Evolutionary conservation across 2,113 vertebrate species (phyloP), one percentile per base, ranked within the genome.

Genomic region (Balaenoptera acutorostrata): DNA sequence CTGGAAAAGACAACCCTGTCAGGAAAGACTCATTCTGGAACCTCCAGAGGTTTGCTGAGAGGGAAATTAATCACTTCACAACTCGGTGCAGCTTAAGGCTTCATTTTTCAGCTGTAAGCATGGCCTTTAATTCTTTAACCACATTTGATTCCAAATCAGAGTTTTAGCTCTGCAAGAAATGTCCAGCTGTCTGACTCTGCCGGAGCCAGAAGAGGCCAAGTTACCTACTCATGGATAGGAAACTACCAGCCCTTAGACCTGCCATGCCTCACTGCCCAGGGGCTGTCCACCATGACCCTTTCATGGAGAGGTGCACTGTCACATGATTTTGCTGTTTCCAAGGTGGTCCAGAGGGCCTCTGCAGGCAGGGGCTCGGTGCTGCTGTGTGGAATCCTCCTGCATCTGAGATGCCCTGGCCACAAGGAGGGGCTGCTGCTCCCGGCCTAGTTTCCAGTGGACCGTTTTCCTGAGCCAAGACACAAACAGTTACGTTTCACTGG

Each of bases 381-480:
- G 95, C 90, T 96, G 33, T 82, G 87, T 39, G 82, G 71, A 52
- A 29, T 96, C 92, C 96, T 97, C 90, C 3, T 0, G 87, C 91
- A 77, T 97, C 96, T 57, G 46, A 96, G 49, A 44, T 69, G 95
- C 2, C 8, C 90, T 84, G 96, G 96, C 87, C 96, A 74, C 3
- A n/a, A 41, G 17, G 41, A 94, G 74, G 74, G 74, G 41, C 41
- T 49, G 77, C 80, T 31, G 77, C 95, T 96, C 72, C 66, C 20
- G 20, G 90, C 90, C 96, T 98, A 99, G 98, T 97, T 98, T 77
- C 98, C 98, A 88, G 99, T 96, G 78, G 98, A 99, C 87, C 99
- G 98, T 49, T 99, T 99, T 88, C 99, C 99, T 99, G 97, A 27
- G 49, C 86, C 98, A 71, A 64, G 93, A 95, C 95, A 97, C 64